Conservation (phyloP, 2,797 vertebrate genomes). For the Masticophis lateralis region DNA sequence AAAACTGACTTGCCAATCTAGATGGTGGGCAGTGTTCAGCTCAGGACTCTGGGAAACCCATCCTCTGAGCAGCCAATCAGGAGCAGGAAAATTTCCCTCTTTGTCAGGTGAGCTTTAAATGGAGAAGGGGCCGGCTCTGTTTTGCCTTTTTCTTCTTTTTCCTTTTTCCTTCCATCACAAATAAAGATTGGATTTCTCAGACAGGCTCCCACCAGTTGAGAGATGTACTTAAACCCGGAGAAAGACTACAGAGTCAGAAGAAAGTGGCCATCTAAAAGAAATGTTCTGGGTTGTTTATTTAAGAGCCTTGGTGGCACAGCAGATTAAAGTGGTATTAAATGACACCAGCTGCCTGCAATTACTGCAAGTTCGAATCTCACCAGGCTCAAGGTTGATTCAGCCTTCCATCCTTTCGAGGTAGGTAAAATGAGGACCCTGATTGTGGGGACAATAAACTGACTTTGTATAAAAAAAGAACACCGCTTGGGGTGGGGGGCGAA, state of each 20-base stretch:
- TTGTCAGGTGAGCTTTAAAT: not conserved
- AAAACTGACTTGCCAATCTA: not conserved
- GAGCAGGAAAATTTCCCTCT: not conserved
- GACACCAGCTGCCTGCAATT: no score
- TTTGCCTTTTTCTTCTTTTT: not conserved
- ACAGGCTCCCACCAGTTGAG: not conserved
- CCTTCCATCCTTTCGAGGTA: no score
- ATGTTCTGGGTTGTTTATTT: no score
- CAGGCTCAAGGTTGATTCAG: no score
- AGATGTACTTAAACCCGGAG: not conserved
- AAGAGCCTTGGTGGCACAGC: no score
- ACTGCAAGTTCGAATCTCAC: no score
- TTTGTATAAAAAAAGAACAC: no score
- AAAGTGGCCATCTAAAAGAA: no score
- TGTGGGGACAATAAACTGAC: no score
- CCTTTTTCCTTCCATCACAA: not conserved
- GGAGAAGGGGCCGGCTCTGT: not conserved
- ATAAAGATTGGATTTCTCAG: not conserved
- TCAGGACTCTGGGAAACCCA: not conserved
- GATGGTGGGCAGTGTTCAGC: not conserved
- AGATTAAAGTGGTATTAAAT: no score
- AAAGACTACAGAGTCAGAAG: not conserved
- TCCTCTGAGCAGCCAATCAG: not conserved
- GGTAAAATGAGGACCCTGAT: no score
- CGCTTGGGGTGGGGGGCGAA: no score